Conservation (phyloP, 2,888 invertebrate species). For the Deilephila elpenor region DNA sequence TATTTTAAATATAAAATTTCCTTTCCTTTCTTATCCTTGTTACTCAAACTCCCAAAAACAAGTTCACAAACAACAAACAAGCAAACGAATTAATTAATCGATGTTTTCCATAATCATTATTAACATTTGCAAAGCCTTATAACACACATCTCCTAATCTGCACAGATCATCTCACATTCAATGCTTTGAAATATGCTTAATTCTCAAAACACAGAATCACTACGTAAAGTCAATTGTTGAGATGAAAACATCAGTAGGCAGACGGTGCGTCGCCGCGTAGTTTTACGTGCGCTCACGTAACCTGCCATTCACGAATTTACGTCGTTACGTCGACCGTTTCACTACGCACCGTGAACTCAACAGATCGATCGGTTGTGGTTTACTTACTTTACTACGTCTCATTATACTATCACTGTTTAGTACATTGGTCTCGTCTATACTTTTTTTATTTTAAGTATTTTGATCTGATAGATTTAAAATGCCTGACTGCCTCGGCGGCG, state of each 20-base stretch:
- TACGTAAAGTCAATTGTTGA: not conserved
- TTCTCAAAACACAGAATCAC: not conserved
- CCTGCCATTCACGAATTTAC: constrained; percentile 23
- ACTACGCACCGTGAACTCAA: constrained; percentile 25
- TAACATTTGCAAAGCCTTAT: no score
- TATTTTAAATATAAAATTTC: no score
- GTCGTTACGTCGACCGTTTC: constrained; percentile 12
- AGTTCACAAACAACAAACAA: no score
- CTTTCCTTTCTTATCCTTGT: no score
- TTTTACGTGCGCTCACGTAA: constrained; percentile 21
- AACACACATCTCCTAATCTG: no score
- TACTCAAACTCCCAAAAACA: no score
- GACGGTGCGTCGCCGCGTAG: constrained; percentile 16
- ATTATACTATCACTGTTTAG: not conserved
- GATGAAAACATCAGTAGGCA: constrained; percentile 9
- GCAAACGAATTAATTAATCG: no score
- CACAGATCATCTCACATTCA: no score
- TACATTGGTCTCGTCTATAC: not conserved
- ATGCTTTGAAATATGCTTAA: not conserved
- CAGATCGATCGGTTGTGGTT: constrained; percentile 13
- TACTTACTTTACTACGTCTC: not conserved
- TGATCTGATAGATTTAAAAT: not conserved
- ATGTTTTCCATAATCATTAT: no score
- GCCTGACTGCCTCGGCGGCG: no score
- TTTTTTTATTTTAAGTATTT: not conserved